These are phyloP conservation scores for Cuculus canorus DNA, from an alignment of 2,797 vertebrate genomes.

Conservation along the genomic window DNA sequence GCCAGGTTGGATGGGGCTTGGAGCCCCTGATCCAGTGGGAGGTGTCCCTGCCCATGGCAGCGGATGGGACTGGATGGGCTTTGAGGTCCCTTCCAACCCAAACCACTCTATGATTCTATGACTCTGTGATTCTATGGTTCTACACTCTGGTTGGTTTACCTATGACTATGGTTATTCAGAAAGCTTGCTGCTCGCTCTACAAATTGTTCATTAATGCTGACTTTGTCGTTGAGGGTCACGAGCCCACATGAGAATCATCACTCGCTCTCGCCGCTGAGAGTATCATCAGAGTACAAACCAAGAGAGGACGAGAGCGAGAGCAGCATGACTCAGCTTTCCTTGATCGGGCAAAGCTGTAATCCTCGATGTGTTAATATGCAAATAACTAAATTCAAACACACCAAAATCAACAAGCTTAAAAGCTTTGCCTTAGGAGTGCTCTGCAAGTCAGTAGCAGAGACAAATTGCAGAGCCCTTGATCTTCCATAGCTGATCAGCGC, in stretches of 20 bases:
- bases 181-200: neutral
- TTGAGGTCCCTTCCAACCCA: too few species aligned
- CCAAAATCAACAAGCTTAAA: neutral
- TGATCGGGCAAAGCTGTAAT: neutral
- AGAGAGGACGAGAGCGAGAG: neutral
- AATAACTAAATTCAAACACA: neutral
- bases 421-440: neutral
- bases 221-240: neutral
- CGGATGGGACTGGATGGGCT: too few species aligned
- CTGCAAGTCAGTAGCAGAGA: neutral
- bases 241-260: neutral
- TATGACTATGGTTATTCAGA: neutral
- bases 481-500: neutral
- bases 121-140: too few species aligned
- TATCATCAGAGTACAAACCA: neutral
- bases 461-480: neutral
- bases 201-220: neutral
- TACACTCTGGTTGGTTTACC: neutral
- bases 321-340: neutral
- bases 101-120: too few species aligned
- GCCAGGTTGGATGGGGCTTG: too few species aligned
- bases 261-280: neutral
- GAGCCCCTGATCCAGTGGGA: too few species aligned
- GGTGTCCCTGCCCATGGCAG: too few species aligned
- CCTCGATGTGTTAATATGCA: fast-evolving